Percentiles rank a stretch among this genome's conserved stretches.
Evolutionary conservation across 2,797 vertebrate species (phyloP).

Genomic region (Oreochromis grahami): DNA sequence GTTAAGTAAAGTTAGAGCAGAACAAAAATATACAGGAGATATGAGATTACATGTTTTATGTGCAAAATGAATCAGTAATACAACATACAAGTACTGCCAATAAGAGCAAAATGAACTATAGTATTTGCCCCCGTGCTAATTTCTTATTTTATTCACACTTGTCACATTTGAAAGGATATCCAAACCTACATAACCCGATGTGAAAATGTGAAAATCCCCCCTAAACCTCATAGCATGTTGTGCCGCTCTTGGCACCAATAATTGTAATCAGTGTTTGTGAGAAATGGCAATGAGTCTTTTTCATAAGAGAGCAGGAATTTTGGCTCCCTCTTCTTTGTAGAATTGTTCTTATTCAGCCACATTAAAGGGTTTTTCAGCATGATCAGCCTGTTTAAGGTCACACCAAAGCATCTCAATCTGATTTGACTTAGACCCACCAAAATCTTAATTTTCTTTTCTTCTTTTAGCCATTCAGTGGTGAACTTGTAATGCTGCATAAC

Average conservation of each 20-base stretch:
- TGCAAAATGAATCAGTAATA: background rate
- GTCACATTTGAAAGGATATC: background rate
- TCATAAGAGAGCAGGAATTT: background rate
- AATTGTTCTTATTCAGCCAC: background rate
- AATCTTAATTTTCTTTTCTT: background rate
- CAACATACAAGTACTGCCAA: background rate
- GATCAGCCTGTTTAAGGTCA: background rate
- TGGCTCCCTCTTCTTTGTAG: background rate
- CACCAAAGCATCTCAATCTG: background rate
- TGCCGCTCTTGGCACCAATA: background rate
- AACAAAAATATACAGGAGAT: background rate
- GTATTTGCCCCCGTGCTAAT: background rate
- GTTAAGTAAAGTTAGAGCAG: background rate
- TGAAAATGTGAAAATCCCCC: background rate
- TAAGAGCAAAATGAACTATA: background rate
- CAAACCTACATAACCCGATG: background rate
- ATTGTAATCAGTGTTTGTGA: background rate
- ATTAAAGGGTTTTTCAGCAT: background rate
- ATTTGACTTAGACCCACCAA: background rate
- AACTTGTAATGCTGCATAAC: background rate
- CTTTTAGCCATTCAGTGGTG: background rate
- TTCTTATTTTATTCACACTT: background rate
- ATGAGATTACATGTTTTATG: background rate
- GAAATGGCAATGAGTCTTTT: background rate
- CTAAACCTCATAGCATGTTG: background rate